Conservation (phyloP, 2,113 vertebrate species). For the Scortum barcoo region DNA sequence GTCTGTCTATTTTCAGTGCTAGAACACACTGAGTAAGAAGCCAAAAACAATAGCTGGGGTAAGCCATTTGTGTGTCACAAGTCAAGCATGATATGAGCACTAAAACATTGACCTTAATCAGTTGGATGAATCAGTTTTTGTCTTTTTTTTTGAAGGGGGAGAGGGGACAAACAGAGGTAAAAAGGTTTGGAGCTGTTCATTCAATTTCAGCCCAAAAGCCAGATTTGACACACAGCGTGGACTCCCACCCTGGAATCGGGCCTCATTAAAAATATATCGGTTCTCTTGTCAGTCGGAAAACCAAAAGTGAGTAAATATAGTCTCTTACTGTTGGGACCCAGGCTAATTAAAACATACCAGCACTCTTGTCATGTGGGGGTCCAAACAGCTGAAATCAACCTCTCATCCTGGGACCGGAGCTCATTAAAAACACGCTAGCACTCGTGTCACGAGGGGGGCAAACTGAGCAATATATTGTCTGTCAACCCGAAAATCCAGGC, state of each 20-base stretch:
- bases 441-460: slow-evolving; percentile 13
- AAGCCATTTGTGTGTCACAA: not conserved
- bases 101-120: slow-evolving; percentile 5
- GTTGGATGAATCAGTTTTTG: too few species aligned
- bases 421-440: slow-evolving; percentile 61
- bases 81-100: not conserved
- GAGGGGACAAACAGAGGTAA: slow-evolving; percentile 19
- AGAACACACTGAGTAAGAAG: not conserved
- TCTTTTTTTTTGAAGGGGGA: not conserved
- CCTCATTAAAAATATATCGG: slow-evolving; percentile 56
- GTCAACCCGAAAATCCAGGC: slow-evolving; percentile 39
- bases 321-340: slow-evolving; percentile 17
- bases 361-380: slow-evolving; percentile 26
- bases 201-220: slow-evolving; percentile 15
- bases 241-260: slow-evolving; percentile 24
- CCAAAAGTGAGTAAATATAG: slow-evolving; percentile 46
- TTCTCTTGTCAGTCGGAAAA: slow-evolving; percentile 40
- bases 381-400: slow-evolving; percentile 45
- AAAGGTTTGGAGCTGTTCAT: slow-evolving; percentile 19
- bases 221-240: slow-evolving; percentile 28
- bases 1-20: not conserved
- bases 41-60: not conserved
- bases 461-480: slow-evolving; percentile 41
- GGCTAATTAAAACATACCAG: slow-evolving; percentile 68
- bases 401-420: slow-evolving; percentile 29